Conservation (phyloP, 1,140 invertebrate genomes). For the Nixonia krombeini region DNA sequence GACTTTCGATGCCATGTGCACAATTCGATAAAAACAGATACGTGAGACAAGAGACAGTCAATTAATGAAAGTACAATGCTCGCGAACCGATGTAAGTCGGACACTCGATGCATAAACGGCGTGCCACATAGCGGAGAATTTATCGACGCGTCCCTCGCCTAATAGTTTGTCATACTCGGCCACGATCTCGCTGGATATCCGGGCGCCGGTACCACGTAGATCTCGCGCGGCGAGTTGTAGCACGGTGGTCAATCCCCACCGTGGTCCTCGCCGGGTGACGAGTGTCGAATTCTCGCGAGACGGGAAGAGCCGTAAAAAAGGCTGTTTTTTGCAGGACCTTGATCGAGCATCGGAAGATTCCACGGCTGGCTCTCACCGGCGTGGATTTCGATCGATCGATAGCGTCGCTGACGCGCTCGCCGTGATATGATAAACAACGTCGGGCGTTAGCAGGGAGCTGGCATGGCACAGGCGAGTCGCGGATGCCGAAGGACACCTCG, state of each 20-base stretch:
- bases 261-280: too few species aligned
- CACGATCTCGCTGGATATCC: neutral
- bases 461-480: too few species aligned
- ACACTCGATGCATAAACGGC: conserved; percentile 1
- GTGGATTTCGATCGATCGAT: conserved; percentile 15
- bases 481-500: conserved; percentile 53
- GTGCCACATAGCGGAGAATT: conserved; percentile 1
- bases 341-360: conserved; percentile 25
- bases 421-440: conserved; percentile 17
- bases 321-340: conserved; percentile 12
- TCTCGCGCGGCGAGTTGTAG: too few species aligned
- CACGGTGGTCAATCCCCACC: too few species aligned
- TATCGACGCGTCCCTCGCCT: conserved; percentile 2
- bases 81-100: neutral
- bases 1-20: too few species aligned
- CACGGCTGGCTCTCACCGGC: conserved; percentile 3
- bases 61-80: too few species aligned
- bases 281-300: neutral
- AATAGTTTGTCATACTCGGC: neutral
- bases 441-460: conserved; percentile 22
- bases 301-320: neutral
- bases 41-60: too few species aligned
- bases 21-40: too few species aligned
- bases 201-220: too few species aligned
- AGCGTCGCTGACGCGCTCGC: neutral